Evolutionary conservation across 2,888 invertebrate genomes (phyloP), one percentile per base, ranked within the genome.

Genomic region (Acronicta aceris): DNA sequence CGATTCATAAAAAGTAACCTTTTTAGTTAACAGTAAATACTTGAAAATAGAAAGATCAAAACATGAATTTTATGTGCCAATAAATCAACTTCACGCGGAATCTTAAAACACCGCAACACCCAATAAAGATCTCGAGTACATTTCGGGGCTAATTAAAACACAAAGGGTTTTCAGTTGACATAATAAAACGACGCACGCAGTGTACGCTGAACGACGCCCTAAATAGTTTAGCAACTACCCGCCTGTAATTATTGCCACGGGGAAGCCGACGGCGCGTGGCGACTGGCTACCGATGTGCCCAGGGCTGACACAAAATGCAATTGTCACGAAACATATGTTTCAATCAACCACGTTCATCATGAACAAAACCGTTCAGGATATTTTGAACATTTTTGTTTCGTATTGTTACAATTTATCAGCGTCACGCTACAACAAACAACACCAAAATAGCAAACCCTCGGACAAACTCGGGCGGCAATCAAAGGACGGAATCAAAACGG

Each of bases 401-500:
- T 60, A 63, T 59, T 65, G 70, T 71, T 65, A 57, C 72, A 77
- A 74, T 67, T 72, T 67, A 74, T 77, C 65, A 58, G 63, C 69
- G 62, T 70, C 80, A 68, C 59, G 56, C 70, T 67, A 75, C 73
- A 72, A 75, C 68, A 61, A 71, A 68, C 71, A 61, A 75, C 49
- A 79, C 82, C 68, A 82, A 91, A 91, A 92, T 91, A 91, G 88
- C 86, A 71, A 81, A 79, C 81, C 78, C 78, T 30, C 85, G 72
- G 81, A 83, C 86, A 80, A 82, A 84, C 81, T 84, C 81, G 66
- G 76, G 72, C 79, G 74, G 84, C 86, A 92, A 93, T 93, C 90
- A 92, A 91, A 91, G 88, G 86, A 88, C 83, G 81, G 89, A 87
- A 90, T 92, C 89, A 88, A 89, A 90, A 89, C 84, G 83, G 83